Conservation (phyloP, 2,888 invertebrate genomes). For the Leptothorax acervorum region DNA sequence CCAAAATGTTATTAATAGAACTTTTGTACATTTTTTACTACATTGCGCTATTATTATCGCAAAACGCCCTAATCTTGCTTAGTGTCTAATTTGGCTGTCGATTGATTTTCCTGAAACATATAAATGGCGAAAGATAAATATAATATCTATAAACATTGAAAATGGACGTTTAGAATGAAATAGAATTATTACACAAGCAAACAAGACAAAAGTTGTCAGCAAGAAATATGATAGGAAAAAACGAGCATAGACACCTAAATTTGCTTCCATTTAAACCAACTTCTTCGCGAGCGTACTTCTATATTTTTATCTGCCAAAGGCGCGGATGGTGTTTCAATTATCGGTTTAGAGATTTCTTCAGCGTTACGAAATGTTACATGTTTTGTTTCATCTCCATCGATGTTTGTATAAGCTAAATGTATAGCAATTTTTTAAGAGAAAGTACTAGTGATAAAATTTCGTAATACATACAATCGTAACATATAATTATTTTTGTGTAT, state of each 20-base stretch:
- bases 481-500: neutral
- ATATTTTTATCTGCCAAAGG: constrained; percentile 34
- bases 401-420: constrained; percentile 40
- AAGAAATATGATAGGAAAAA: neutral
- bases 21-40: constrained; percentile 39
- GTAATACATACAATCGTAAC: neutral
- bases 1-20: constrained; percentile 19
- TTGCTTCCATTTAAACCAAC: constrained; percentile 37
- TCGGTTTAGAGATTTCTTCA: constrained; percentile 42
- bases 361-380: constrained; percentile 34
- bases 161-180: neutral
- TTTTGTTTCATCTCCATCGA: constrained; percentile 21
- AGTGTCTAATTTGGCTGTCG: constrained; percentile 38
- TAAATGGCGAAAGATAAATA: constrained; percentile 8
- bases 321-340: constrained; percentile 31
- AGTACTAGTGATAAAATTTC: neutral
- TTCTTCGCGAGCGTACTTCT: constrained; percentile 8
- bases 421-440: constrained; percentile 10
- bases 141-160: neutral
- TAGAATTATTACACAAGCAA: neutral
- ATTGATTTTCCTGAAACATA: constrained; percentile 55
- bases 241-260: constrained; percentile 52
- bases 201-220: neutral
- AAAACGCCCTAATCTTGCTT: constrained; percentile 30
- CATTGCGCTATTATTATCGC: neutral